Conservation (phyloP, 2,113 vertebrate species). For the Oxyura jamaicensis region DNA sequence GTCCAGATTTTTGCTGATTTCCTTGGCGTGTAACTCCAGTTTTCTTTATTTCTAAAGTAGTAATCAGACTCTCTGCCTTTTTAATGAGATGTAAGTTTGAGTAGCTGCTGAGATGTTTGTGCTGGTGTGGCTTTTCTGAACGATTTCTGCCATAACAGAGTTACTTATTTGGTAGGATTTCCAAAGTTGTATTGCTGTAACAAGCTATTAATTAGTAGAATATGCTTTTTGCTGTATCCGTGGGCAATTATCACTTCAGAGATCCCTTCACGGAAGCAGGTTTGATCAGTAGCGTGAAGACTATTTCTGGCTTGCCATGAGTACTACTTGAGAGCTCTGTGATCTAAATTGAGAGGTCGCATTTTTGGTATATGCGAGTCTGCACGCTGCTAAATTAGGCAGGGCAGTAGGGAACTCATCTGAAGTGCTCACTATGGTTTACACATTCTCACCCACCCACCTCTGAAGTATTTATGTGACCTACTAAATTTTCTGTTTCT, state of each 20-base stretch:
- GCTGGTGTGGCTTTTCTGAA: not conserved
- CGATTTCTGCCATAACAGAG: not conserved
- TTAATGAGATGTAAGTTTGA: not conserved
- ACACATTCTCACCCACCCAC: constrained; percentile 34
- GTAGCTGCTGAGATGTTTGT: not conserved
- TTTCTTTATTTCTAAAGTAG: not conserved
- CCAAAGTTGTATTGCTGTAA: not conserved
- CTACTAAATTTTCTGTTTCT: not conserved
- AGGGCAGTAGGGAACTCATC: not conserved
- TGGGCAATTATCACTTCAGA: not conserved
- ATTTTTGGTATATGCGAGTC: not conserved
- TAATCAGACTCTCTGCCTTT: not conserved
- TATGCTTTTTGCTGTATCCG: not conserved
- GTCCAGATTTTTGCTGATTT: not conserved
- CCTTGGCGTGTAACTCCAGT: not conserved
- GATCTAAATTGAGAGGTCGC: not conserved
- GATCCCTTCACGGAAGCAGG: not conserved
- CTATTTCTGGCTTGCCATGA: not conserved
- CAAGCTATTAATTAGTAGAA: not conserved
- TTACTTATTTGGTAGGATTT: not conserved
- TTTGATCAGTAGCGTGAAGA: not conserved
- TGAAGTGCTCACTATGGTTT: constrained; percentile 9
- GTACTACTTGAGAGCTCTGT: accelerated
- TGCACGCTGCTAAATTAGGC: not conserved
- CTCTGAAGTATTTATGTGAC: constrained; percentile 2